Evolutionary conservation across 2,888 invertebrate genomes (phyloP), one percentile per base, ranked within the genome.

Genomic region (Latrodectus hesperus): DNA sequence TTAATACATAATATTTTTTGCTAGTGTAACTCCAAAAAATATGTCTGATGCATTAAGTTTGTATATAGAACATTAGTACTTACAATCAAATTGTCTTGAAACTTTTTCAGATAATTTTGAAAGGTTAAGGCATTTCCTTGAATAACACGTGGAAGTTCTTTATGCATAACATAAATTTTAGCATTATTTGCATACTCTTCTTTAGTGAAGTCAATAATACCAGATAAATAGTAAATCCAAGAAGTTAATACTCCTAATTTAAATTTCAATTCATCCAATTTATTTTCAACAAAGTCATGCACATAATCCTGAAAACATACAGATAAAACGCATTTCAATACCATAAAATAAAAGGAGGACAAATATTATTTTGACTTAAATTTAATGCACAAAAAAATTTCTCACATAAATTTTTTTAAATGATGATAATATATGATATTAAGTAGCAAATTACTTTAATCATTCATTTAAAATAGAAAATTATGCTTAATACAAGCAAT

Each of bases 181-280:
- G 84, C 84, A 67, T 88, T 52, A 10, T 75, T 80, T 80, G 71
- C 52, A 55, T 76, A 72, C 49, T 88, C 79, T 1, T 9, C 22
- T 22, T 67, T 12, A 5, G 79, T 22, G 51, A 88, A 75, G 38
- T 83, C 60, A 38, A 88, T n/a, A 8, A 88, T 55, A 16, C 84
- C 68, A 67, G 70, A 83, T 55, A 88, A 70, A 52, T 80, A 88
- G 49, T 80, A 80, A 53, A 88, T 88, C 80, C 88, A 82, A 55
- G 76, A 72, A 4, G 81, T 87, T 9, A 87, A 67, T 9, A 16
- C 26, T 12, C 55, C 17, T 14, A 87, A 68, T 53, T 87, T 81
- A 22, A n/a, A 8, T 55, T 77, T 81, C 8, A 87, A 26, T n/a
- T 72, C 67, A n/a, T 72, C 38, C 9, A 87, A 26, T 26, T 52